phyloP scores from a whole-genome alignment of 2,888 invertebrate genomes.

The Diaperis boleti region DNA sequence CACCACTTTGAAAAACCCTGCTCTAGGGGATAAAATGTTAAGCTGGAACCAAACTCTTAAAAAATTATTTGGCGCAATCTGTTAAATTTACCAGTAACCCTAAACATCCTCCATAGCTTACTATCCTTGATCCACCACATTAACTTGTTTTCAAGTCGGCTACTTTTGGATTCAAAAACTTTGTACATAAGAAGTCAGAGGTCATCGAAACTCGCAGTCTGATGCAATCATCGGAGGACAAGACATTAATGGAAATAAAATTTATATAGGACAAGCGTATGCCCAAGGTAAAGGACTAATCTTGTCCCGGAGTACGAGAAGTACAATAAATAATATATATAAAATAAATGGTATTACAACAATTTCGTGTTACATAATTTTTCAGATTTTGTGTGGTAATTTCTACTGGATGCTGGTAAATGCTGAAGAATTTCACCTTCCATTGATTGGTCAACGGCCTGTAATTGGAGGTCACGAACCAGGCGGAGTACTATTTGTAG shows the following conservation, averaged over 20 bases:
- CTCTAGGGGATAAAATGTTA: too few relatives aligned
- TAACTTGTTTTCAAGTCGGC: too few relatives aligned
- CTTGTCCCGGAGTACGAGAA: background rate
- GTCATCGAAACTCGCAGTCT: too few relatives aligned
- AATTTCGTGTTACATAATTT: background rate
- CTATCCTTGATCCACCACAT: too few relatives aligned
- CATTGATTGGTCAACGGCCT: background rate
- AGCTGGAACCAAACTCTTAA: too few relatives aligned
- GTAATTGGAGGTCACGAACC: slow-evolving; percentile 13
- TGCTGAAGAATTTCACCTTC: background rate
- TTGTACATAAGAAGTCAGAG: too few relatives aligned
- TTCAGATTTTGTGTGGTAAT: slow-evolving; percentile 12
- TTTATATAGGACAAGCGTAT: slow-evolving; percentile 22
- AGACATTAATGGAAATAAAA: slow-evolving; percentile 1
- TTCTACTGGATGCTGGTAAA: background rate
- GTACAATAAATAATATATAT: too few relatives aligned
- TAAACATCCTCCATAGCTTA: too few relatives aligned
- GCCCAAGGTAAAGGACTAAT: slow-evolving; percentile 4
- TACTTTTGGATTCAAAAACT: too few relatives aligned
- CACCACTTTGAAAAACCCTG: too few relatives aligned
- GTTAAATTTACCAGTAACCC: too few relatives aligned
- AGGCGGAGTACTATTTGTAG: background rate
- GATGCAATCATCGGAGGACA: slow-evolving; percentile 14
- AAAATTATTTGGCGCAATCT: too few relatives aligned
- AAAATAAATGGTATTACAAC: background rate